Evolutionary conservation across 2,888 invertebrate species (phyloP).

Genomic region (Falcaria lacertinaria): DNA sequence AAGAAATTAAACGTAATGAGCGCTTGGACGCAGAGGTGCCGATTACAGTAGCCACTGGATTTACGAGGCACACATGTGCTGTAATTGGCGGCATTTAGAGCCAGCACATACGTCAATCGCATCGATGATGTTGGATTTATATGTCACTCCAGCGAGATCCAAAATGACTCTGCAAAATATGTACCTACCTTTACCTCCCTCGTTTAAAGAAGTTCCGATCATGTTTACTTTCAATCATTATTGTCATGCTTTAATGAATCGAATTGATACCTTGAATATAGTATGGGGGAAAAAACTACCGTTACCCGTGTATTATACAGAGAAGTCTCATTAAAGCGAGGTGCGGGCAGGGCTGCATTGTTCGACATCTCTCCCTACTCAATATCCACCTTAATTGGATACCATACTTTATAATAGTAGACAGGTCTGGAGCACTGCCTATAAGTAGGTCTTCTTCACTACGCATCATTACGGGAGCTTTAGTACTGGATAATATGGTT

Average conservation of each 20-base stretch:
- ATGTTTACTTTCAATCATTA: neutral
- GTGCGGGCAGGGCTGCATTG: conserved; percentile 46
- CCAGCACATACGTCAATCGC: conserved; percentile 1
- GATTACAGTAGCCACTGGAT: conserved; percentile 45
- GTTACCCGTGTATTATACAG: conserved; percentile 10
- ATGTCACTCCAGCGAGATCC: neutral
- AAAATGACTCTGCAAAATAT: neutral
- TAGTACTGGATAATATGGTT: neutral
- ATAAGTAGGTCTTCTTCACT: conserved; percentile 11
- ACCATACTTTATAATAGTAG: conserved; percentile 7
- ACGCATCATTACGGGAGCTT: neutral
- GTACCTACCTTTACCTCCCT: neutral
- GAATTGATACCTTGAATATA: neutral
- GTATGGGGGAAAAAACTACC: neutral
- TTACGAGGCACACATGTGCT: conserved; percentile 39
- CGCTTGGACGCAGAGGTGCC: conserved; percentile 41
- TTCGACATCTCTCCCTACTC: conserved; percentile 35
- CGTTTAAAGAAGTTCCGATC: neutral
- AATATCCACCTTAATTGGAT: conserved; percentile 53
- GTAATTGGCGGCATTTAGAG: conserved; percentile 50
- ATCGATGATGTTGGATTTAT: conserved; percentile 10
- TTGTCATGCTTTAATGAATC: neutral
- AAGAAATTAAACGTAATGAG: conserved; percentile 72
- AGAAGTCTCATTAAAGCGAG: conserved; percentile 51
- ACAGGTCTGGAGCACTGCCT: conserved; percentile 11